Base-by-base conservation (phyloP, 2,888 invertebrate genomes). In the Oscheius myriophilus region DNA sequence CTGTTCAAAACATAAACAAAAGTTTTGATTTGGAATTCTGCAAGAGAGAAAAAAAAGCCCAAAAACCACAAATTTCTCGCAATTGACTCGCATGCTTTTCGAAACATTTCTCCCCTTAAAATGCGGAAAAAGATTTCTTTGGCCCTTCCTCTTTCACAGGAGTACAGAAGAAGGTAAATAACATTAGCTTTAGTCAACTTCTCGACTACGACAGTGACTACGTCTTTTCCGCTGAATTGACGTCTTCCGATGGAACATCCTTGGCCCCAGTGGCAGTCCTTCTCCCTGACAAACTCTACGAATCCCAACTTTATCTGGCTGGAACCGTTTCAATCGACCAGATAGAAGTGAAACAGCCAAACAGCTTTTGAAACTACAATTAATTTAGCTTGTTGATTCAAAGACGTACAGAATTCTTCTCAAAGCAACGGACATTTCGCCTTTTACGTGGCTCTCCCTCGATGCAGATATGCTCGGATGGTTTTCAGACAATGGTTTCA, bases 381-480 rank as follows among this genome's bases (percentile, higher is more conserved):
- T 14, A 55, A 33, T 49, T 49, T 39, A 61, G 61, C 16, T 26
- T 18, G 65, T 70, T 7, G 67, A 73, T 42, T 55, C 62, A 18
- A 51, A 55, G 16, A 71, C 58, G 16, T 84, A 77, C 64, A 62
- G 64, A 9, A 45, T 84, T 23, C 63, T 63, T 2, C 18, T 84
- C 11, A 49, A 33, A 16, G 67, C 76, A 0, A 67, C 67, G 12
- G 62, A 61, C 23, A 49, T 85, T 3, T 82, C 82, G 1, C 86
- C 84, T 21, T 75, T 84, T 54, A 83, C 85, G 12, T 86, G 84
- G 84, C 59, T 86, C 55, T 73, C 80, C 39, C 57, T 75, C 51
- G 62, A 71, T 54, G 58, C 68, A 0, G 69, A 74, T 16, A 62
- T 70, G 25, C 41, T 66, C 7, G 82, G 78, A n/a, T 75, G 71